A percentile compares a stretch with the other conserved stretches of the same genome.
phyloP scores from a whole-genome alignment of 2,888 invertebrate species.

The Ectemnius continuus region DNA sequence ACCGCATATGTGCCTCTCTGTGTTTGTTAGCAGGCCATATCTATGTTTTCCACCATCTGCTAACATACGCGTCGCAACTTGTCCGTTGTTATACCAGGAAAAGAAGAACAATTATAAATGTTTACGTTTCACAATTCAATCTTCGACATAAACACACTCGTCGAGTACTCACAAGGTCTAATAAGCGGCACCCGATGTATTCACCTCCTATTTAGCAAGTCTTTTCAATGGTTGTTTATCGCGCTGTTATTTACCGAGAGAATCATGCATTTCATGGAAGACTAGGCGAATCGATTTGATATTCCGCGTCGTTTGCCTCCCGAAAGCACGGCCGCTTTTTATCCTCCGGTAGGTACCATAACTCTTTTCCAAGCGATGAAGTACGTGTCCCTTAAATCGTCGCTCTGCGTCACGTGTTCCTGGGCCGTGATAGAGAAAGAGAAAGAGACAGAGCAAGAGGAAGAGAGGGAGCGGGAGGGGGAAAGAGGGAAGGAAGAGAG shows the following conservation, averaged over 20 bases:
- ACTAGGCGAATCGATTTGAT: conserved; percentile 1
- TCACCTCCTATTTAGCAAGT: too few relatives aligned
- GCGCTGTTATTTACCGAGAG: neutral
- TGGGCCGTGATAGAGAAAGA: too few relatives aligned
- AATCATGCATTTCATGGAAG: conserved; percentile 2
- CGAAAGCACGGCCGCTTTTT: neutral
- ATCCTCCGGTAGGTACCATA: neutral
- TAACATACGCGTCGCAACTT: too few relatives aligned
- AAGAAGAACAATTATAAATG: too few relatives aligned
- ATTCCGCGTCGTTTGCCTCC: neutral
- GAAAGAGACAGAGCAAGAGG: neutral
- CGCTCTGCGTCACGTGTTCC: conserved; percentile 23
- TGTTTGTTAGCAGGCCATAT: too few relatives aligned
- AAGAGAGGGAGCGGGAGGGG: too few relatives aligned
- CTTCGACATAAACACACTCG: neutral
- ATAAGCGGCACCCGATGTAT: too few relatives aligned
- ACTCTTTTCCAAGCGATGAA: conserved; percentile 11
- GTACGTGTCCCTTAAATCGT: conserved; percentile 22
- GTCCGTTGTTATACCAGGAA: too few relatives aligned
- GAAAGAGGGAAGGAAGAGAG: too few relatives aligned
- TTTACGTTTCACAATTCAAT: neutral
- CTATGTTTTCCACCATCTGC: too few relatives aligned
- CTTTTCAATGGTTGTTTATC: neutral
- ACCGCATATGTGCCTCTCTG: too few relatives aligned
- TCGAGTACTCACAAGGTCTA: neutral